phyloP scores from a whole-genome alignment of 2,113 vertebrate genomes.

The Percina caprodes region DNA sequence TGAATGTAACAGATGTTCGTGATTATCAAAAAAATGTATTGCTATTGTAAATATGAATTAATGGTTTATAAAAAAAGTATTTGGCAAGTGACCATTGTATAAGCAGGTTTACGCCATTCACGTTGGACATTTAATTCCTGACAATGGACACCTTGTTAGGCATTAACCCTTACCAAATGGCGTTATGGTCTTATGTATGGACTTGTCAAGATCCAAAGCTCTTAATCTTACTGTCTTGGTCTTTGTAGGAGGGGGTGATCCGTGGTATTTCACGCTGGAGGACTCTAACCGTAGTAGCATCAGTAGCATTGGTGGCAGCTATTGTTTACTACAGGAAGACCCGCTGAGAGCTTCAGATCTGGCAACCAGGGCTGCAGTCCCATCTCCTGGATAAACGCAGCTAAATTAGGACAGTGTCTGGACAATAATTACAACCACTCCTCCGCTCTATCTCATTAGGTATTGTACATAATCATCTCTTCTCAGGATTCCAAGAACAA shows the following conservation, averaged over 20 bases:
- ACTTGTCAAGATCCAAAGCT: fast-evolving
- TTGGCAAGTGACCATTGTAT: too few species aligned
- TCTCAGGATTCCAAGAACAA: slow-evolving; percentile 44
- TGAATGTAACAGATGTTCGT: too few species aligned
- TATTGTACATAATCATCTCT: background rate
- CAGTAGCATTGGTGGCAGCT: slow-evolving; percentile 71
- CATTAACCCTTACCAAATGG: too few species aligned
- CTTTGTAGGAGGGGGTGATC: slow-evolving; percentile 75
- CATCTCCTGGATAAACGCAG: background rate
- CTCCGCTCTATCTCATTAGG: background rate
- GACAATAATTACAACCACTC: slow-evolving; percentile 17
- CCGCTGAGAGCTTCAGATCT: slow-evolving; percentile 55
- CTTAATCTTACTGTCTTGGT: background rate
- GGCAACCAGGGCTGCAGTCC: background rate
- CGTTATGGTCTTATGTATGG: background rate
- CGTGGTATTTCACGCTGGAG: slow-evolving; percentile 76
- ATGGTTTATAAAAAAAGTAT: too few species aligned
- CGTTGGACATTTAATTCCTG: too few species aligned
- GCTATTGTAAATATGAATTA: too few species aligned
- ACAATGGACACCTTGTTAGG: too few species aligned
- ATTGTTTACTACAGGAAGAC: slow-evolving; percentile 79
- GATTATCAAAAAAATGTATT: too few species aligned
- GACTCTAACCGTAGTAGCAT: slow-evolving; percentile 71
- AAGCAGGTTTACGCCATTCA: too few species aligned
- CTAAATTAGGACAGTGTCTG: background rate